These are phyloP conservation scores for Apomyelois bistriatella DNA, from an alignment of 2,888 invertebrate species.

Conservation along the genomic window DNA sequence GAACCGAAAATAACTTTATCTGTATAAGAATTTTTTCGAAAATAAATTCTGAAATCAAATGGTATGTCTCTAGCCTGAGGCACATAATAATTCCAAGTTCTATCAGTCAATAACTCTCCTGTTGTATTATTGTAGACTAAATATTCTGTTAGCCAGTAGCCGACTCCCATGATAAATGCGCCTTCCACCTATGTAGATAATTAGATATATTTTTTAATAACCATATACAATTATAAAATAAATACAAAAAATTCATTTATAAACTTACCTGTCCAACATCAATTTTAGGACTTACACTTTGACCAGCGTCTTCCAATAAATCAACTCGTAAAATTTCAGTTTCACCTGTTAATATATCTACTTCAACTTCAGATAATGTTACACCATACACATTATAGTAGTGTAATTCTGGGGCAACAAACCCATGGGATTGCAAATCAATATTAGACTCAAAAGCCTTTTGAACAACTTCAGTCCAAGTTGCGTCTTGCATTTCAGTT, in stretches of 20 bases:
- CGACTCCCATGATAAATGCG: slow-evolving; percentile 85
- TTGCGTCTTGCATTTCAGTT: slow-evolving; percentile 34
- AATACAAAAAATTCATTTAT: background rate
- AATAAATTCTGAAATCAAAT: slow-evolving; percentile 83
- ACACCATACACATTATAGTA: slow-evolving; percentile 70
- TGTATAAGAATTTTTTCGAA: slow-evolving; percentile 82
- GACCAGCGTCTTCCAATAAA: slow-evolving; percentile 82
- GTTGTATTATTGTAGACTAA: slow-evolving; percentile 76
- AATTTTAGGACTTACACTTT: slow-evolving; percentile 81
- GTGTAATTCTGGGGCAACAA: slow-evolving; percentile 22
- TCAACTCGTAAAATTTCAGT: slow-evolving; percentile 80
- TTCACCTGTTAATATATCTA: slow-evolving; percentile 86
- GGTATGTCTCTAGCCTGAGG: slow-evolving; percentile 87
- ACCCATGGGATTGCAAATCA: slow-evolving; percentile 40
- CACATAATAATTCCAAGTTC: slow-evolving; percentile 88
- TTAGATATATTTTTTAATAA: background rate
- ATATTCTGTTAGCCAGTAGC: slow-evolving; percentile 86
- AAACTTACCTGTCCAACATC: slow-evolving; percentile 81
- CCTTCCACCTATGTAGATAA: too few relatives aligned
- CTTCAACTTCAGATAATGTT: slow-evolving; percentile 82
- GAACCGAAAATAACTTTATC: slow-evolving; percentile 81
- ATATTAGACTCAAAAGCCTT: slow-evolving; percentile 45
- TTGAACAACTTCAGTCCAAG: slow-evolving; percentile 68
- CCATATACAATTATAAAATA: background rate
- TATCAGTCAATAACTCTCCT: slow-evolving; percentile 83